Conservation (phyloP, 2,888 invertebrate species). For the Geotrupes spiniger region DNA sequence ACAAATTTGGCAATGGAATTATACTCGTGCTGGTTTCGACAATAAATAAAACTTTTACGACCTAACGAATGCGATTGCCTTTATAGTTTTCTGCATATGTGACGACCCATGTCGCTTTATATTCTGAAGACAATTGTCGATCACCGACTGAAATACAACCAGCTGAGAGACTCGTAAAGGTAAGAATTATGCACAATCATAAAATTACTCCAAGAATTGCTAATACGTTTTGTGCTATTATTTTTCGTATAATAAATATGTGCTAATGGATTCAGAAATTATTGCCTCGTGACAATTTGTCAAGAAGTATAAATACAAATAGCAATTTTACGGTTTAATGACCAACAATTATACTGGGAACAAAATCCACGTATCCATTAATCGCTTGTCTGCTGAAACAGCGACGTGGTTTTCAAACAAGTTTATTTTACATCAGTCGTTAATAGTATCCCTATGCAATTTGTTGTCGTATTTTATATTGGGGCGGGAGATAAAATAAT, state of each 20-base stretch:
- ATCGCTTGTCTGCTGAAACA: too few species aligned
- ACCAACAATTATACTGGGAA: too few species aligned
- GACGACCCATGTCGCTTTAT: constrained; percentile 3
- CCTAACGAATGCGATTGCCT: constrained; percentile 20
- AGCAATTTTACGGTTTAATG: too few species aligned
- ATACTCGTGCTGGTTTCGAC: constrained; percentile 20
- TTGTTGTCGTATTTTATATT: too few species aligned
- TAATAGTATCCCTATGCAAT: too few species aligned
- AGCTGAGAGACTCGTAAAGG: constrained; percentile 24
- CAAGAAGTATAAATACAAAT: too few species aligned
- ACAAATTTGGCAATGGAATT: constrained; percentile 25
- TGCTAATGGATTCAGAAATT: constrained; percentile 4
- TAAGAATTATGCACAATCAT: constrained; percentile 22
- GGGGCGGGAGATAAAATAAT: too few species aligned
- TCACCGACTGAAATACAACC: constrained; percentile 25
- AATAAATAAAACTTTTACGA: constrained; percentile 28
- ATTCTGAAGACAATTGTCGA: constrained; percentile 27
- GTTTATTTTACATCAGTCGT: too few species aligned
- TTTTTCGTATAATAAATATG: constrained; percentile 1
- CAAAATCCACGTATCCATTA: too few species aligned
- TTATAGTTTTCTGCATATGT: constrained; percentile 12
- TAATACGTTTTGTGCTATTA: neutral
- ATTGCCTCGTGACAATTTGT: neutral
- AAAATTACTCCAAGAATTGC: constrained; percentile 15
- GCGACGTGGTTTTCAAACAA: too few species aligned